phyloP scores from a whole-genome alignment of 92 coral and sea anemone species.

The Nematostella vectensis region DNA sequence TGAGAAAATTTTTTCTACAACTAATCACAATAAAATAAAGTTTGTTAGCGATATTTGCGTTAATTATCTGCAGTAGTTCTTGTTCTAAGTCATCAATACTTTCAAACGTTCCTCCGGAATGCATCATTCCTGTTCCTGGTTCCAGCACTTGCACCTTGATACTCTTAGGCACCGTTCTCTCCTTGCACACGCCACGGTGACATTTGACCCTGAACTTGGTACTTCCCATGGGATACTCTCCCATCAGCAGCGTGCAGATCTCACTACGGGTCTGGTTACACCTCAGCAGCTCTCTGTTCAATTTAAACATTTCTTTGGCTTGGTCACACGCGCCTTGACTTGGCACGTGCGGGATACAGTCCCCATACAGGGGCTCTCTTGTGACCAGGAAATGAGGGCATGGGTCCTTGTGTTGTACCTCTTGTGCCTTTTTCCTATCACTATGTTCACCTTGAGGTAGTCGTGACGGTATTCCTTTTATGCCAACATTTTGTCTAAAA shows the following conservation, averaged over 20 bases:
- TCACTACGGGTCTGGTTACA: constrained; percentile 18
- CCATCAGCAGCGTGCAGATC: constrained; percentile 25
- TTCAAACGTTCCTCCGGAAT: constrained; percentile 7
- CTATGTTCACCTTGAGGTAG: too few species aligned
- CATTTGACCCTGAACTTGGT: constrained; percentile 15
- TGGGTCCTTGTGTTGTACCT: too few species aligned
- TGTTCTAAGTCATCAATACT: constrained; percentile 23
- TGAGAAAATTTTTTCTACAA: background rate
- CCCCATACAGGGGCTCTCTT: constrained; percentile 13
- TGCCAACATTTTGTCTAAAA: too few species aligned
- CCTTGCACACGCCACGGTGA: constrained; percentile 20
- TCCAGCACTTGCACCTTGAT: constrained; percentile 8
- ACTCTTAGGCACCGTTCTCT: constrained; percentile 9
- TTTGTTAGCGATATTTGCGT: constrained; percentile 19
- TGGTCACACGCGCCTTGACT: constrained; percentile 19
- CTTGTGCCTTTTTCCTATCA: too few species aligned
- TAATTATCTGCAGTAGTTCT: constrained; percentile 22
- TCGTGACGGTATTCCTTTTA: too few species aligned
- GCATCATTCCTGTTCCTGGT: constrained; percentile 17
- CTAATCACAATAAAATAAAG: constrained; percentile 39
- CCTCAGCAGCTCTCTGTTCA: constrained; percentile 10
- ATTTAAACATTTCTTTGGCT: constrained; percentile 11
- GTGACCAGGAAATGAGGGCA: background rate
- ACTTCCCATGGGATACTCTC: background rate
- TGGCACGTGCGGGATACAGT: constrained; percentile 36